phyloP scores from a whole-genome alignment of 2,888 invertebrate species.

The Yponomeuta evonymella region DNA sequence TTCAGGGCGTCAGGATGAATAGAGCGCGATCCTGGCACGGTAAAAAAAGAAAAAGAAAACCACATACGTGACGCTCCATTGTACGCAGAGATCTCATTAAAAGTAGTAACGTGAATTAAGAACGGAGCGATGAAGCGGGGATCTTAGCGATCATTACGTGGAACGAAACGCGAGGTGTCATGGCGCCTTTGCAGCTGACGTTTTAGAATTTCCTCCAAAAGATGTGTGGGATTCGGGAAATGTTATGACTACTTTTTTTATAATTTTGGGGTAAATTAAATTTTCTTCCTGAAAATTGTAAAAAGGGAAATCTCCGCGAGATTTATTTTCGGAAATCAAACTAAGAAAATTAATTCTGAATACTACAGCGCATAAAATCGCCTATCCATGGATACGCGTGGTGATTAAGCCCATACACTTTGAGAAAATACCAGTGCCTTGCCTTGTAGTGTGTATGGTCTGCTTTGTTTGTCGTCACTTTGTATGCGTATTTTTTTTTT shows the following conservation, averaged over 20 bases:
- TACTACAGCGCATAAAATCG: too few species aligned
- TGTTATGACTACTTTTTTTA: background rate
- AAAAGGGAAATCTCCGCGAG: too few species aligned
- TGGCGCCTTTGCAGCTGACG: conserved; percentile 9
- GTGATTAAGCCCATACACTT: too few species aligned
- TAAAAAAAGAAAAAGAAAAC: conserved; percentile 28
- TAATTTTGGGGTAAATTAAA: background rate
- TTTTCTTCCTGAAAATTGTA: too few species aligned
- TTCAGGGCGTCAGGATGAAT: conserved; percentile 50
- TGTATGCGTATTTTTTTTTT: too few species aligned
- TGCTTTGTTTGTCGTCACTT: too few species aligned
- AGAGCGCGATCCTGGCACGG: conserved; percentile 46
- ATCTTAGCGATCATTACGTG: conserved; percentile 72
- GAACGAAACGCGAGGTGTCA: conserved; percentile 41
- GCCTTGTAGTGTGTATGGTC: too few species aligned
- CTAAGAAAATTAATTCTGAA: too few species aligned
- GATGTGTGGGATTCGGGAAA: background rate
- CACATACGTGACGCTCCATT: conserved; percentile 66
- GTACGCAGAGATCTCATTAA: conserved; percentile 72
- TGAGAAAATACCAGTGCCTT: too few species aligned
- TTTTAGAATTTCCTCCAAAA: conserved; percentile 13
- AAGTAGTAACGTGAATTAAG: conserved; percentile 58
- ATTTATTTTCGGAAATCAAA: too few species aligned
- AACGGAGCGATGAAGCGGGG: conserved; percentile 65
- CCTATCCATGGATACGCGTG: too few species aligned